Percentiles rank a stretch among this genome's conserved stretches.
Conservation (phyloP, 2,797 vertebrate genomes). For the Onychomys arenicola region DNA sequence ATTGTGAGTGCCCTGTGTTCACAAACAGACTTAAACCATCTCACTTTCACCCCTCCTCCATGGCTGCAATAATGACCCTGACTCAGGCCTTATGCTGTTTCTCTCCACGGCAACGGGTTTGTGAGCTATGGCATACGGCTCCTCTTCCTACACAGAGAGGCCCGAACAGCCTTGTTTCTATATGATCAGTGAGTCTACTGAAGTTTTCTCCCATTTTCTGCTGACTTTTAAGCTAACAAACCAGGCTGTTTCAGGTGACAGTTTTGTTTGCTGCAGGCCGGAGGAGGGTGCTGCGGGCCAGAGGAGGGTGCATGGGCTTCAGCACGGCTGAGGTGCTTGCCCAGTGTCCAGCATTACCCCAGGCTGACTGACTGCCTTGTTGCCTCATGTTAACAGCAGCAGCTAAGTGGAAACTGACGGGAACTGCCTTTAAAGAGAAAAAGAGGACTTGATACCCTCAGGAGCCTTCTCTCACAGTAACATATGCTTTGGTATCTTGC, state of each 20-base stretch:
- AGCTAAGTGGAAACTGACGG: background rate
- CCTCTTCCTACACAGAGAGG: background rate
- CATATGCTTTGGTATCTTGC: background rate
- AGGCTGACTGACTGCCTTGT: background rate
- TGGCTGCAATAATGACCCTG: background rate
- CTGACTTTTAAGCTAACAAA: background rate
- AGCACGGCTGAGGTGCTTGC: rapidly evolving
- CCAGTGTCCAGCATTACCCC: background rate
- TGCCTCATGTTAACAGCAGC: rapidly evolving
- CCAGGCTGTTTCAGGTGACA: background rate
- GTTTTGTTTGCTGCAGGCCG: background rate
- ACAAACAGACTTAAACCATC: background rate
- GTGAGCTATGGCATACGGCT: background rate
- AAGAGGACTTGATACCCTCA: background rate
- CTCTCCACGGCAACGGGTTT: background rate
- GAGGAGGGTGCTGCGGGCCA: background rate
- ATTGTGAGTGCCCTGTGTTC: background rate
- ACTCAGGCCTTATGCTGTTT: background rate
- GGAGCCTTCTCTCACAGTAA: background rate
- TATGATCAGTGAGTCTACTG: background rate
- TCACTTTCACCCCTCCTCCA: background rate
- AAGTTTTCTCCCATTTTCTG: background rate
- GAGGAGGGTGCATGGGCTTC: rapidly evolving
- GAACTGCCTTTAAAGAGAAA: background rate
- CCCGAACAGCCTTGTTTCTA: background rate